Conservation (phyloP, 1,140 invertebrate genomes). For the Branchinecta lindahli region DNA sequence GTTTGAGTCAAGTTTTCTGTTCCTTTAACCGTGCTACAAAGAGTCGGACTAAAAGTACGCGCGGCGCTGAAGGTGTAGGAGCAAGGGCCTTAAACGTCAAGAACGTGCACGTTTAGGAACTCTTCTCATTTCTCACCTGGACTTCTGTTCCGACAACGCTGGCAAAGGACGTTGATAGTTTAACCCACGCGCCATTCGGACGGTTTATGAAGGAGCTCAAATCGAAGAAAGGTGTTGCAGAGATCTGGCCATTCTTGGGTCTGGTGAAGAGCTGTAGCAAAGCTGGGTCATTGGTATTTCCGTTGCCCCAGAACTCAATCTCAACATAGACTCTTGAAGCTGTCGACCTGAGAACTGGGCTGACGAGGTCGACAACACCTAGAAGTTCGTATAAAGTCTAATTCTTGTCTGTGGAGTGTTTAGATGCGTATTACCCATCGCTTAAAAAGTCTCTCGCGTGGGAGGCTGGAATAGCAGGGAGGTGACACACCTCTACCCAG, state of each 20-base stretch:
- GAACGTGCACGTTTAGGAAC: too few species aligned
- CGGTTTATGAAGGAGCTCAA: not conserved
- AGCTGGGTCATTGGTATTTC: not conserved
- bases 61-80: too few species aligned
- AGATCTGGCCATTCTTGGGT: not conserved
- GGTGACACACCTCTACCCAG: too few species aligned
- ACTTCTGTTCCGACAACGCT: not conserved
- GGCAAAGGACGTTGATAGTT: not conserved
- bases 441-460: too few species aligned
- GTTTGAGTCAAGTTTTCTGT: too few species aligned
- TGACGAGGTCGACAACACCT: not conserved
- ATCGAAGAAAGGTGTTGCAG: not conserved
- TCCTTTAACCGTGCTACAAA: too few species aligned
- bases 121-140: not conserved
- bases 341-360: not conserved
- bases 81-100: too few species aligned
- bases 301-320: constrained; percentile 5
- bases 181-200: not conserved
- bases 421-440: too few species aligned
- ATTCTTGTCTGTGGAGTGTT: too few species aligned
- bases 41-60: too few species aligned
- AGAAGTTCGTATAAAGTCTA: too few species aligned
- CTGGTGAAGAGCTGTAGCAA: not conserved
- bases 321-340: not conserved
- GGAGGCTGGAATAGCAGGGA: too few species aligned